phyloP scores from a whole-genome alignment of 2,113 vertebrate species.

The Cryptotis parvus region DNA sequence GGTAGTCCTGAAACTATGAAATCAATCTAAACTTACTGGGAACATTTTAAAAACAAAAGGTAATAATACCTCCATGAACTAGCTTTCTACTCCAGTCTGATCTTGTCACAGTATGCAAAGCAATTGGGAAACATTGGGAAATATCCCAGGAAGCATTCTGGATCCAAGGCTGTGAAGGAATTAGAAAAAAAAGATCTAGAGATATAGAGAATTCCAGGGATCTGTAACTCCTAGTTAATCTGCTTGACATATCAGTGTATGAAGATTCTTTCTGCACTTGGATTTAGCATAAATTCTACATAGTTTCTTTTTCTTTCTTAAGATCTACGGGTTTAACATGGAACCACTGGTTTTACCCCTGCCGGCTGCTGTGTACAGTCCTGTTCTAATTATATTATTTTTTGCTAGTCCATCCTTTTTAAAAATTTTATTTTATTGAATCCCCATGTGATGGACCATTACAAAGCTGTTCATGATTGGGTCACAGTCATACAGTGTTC shows the following conservation, averaged over 20 bases:
- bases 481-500: too few relatives aligned
- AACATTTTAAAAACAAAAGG: not conserved
- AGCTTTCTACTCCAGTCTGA: not conserved
- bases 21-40: not conserved
- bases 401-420: too few relatives aligned
- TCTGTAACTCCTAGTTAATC: not conserved
- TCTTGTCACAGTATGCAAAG: not conserved
- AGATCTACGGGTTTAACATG: not conserved
- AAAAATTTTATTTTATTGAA: too few relatives aligned
- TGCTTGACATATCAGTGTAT: not conserved
- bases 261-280: not conserved
- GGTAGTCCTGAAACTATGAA: not conserved
- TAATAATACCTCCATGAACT: not conserved
- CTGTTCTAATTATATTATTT: too few relatives aligned
- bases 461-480: too few relatives aligned
- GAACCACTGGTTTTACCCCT: not conserved
- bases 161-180: not conserved
- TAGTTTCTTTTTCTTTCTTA: not conserved
- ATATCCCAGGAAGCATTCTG: not conserved
- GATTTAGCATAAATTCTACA: not conserved
- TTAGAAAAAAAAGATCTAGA: not conserved
- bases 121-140: not conserved
- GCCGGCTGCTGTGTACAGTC: too few relatives aligned
- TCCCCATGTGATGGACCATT: too few relatives aligned
- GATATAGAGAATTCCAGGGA: not conserved